Base-by-base conservation (phyloP, 2,797 vertebrate genomes). In the Spondyliosoma cantharus region DNA sequence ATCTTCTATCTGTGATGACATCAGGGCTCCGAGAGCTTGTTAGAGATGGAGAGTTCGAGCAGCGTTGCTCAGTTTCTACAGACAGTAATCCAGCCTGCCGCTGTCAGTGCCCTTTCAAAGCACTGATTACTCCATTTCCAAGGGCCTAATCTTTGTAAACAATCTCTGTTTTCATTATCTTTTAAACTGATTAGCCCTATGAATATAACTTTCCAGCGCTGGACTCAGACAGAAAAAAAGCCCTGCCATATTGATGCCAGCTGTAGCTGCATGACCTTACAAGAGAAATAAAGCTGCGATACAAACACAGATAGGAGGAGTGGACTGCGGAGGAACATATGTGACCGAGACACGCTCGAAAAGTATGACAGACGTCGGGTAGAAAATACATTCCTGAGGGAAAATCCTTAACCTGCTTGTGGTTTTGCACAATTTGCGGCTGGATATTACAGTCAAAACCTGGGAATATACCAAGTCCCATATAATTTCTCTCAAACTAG, bases 101-200 rank as follows among this genome's bases (percentile, higher is more conserved):
- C 91, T 92, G 91, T 93, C 93, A 94, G 84, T 91, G 88, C 90
- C 87, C 90, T 92, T 90, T 93, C 89, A 91, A 88, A 88, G 86
- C 86, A 86, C 89, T 93, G 88, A 94, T 94, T 93, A 94, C 90
- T 90, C 91, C 91, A 91, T 92, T 94, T 93, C 89, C 90, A 93
- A 90, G 87, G 85, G 86, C 78, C 85, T 92, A 92, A 94, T 94
- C 93, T 94, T 89, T 91, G 91, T 93, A 95, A 94, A 93, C 91
- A 94, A 95, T 93, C 92, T 93, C 85, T 93, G 92, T 94, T 94
- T 93, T 94, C 93, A 91, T 93, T 94, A 93, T 94, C 93, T 93
- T 93, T 93, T 93, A 93, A 94, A 93, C 90, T 89, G 92, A 93
- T 94, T 94, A 94, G 91, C 78, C 87, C 89, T 87, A 93, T 91